A percentile compares a stretch with the other conserved stretches of the same genome.
Evolutionary conservation across 1,140 invertebrate species (phyloP).

Genomic region (Drosophila prosaltans): DNA sequence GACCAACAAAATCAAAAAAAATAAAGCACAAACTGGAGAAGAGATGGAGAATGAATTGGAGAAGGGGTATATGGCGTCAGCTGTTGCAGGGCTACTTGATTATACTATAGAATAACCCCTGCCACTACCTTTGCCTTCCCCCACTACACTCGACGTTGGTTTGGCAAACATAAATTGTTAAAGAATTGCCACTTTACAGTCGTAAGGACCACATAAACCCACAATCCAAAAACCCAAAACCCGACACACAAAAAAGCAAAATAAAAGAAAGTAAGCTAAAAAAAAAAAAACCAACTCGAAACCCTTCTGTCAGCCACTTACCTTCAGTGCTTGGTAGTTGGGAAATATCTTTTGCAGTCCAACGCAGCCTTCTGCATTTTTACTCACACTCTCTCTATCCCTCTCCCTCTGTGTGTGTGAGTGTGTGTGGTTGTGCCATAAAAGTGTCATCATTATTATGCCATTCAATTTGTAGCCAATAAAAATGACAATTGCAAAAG

Average conservation of each 20-base stretch:
- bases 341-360: conserved; percentile 10
- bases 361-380: conserved; percentile 7
- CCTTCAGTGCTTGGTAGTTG: conserved; percentile 15
- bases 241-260: neutral
- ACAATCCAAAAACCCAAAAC: conserved; percentile 69
- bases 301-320: conserved; percentile 24
- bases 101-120: conserved; percentile 1
- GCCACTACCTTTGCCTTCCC: neutral
- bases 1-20: conserved; percentile 66
- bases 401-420: conserved; percentile 1
- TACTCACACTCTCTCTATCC: neutral
- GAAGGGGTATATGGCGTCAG: conserved; percentile 47
- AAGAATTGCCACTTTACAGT: conserved; percentile 80
- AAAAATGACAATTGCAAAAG: conserved; percentile 37
- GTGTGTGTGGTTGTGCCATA: conserved; percentile 44
- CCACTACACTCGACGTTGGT: conserved; percentile 63
- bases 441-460: conserved; percentile 58
- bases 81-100: conserved; percentile 53
- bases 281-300: neutral
- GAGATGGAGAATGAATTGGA: neutral
- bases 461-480: conserved; percentile 58
- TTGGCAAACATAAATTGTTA: conserved; percentile 77
- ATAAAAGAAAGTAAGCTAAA: neutral
- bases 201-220: conserved; percentile 78
- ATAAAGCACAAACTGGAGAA: conserved; percentile 49